Evolutionary conservation across 2,113 vertebrate species (phyloP), one percentile per base, ranked within the genome.

Genomic region (Onychostoma macrolepis): DNA sequence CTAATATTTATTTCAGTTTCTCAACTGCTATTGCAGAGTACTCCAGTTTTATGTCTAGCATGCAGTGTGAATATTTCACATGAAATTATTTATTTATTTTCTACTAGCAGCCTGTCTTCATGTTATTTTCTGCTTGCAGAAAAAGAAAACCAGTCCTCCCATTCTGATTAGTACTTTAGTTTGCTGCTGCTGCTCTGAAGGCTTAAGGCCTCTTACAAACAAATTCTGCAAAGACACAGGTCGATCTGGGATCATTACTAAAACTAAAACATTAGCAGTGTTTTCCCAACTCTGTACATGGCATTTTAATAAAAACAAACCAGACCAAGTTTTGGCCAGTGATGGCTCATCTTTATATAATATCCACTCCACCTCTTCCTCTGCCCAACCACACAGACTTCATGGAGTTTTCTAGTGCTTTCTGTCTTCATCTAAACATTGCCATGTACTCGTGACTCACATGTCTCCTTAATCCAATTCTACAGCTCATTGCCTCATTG

Each of bases 401-500:
- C 28, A 41, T 74, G 30, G 21, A 11, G 2, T 24, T n/a, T 78
- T 88, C 17, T 36, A 19, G 5, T n/a, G 53, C 43, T 38, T 9
- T 28, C 24, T 86, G 15, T 53, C 36, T 17, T 48, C 50, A 58
- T 76, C 45, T 58, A 30, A 85, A 0, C 26, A 26, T 82, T 61
- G 21, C 13, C 58, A 41, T 12, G 24, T 89, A 91, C 92, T 93
- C 86, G 88, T 84, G 93, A 93, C 89, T 94, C 92, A 86, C 80
- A 94, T 95, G 91, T 92, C 90, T 91, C 75, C 83, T 90, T 83
- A 94, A 95, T 94, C 90, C 19, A 91, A 94, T 95, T 92, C 72
- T 86, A 87, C 30, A 45, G 26, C 72, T 92, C 28, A 26, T 94
- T 93, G 91, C 56, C 71, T 94, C 21, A 80, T 93, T 94, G 91